phyloP scores from a whole-genome alignment of 1,140 invertebrate species.

The Euura saliciscinereae region DNA sequence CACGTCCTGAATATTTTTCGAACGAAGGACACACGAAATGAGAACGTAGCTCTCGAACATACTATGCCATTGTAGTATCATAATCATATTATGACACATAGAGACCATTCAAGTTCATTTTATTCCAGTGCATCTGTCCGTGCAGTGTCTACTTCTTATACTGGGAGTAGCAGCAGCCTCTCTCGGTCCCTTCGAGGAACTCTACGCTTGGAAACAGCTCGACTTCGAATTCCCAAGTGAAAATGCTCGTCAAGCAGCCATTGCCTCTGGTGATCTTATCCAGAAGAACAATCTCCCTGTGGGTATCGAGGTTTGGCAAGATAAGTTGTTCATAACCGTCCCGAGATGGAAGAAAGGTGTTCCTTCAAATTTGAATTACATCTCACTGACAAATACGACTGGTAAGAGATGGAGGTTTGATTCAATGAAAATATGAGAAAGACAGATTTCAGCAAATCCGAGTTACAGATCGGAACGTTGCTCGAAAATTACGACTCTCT shows the following conservation, averaged over 20 bases:
- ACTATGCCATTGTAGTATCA: not conserved
- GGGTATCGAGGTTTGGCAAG: slow-evolving; percentile 73
- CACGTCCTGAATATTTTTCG: too few relatives aligned
- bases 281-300: slow-evolving; percentile 75
- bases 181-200: slow-evolving; percentile 54
- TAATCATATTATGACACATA: not conserved
- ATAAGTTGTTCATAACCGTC: slow-evolving; percentile 79
- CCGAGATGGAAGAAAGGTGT: slow-evolving; percentile 79
- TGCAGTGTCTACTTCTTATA: not conserved
- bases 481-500: slow-evolving; percentile 25
- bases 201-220: slow-evolving; percentile 72
- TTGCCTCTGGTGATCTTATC: slow-evolving; percentile 67
- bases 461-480: not conserved
- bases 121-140: not conserved
- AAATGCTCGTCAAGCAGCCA: slow-evolving; percentile 64
- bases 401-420: slow-evolving; percentile 19
- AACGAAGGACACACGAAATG: too few relatives aligned
- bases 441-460: not conserved
- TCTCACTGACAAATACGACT: slow-evolving; percentile 54
- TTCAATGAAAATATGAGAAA: not conserved
- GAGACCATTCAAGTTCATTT: not conserved
- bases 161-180: slow-evolving; percentile 29
- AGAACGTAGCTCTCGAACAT: too few relatives aligned
- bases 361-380: slow-evolving; percentile 73
- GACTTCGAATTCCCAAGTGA: slow-evolving; percentile 73